Evolutionary conservation across 2,888 invertebrate species (phyloP), one percentile per base, ranked within the genome.

Genomic region (Leucophenga montana): DNA sequence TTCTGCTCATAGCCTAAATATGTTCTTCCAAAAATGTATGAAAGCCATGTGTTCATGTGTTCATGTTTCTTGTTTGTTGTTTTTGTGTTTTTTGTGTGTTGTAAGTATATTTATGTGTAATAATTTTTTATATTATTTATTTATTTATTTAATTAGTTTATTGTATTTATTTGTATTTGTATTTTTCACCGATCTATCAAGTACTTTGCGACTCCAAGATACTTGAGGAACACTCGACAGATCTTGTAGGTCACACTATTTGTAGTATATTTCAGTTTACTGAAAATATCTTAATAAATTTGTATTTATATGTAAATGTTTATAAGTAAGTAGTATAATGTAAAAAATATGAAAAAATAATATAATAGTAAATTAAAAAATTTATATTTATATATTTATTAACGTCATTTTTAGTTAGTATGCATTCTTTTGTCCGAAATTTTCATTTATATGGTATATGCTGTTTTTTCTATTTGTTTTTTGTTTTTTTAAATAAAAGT

Each of bases 1-100:
- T 27, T 48, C 68, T 62, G 20, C 56, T 16, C 27, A 64, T 46
- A 70, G 69, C 64, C 67, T 18, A 62, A 64, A 48, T 48, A 59
- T 74, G 70, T 66, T 68, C 73, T 78, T 79, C 83, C 84, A 84
- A 85, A 83, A 85, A 83, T 85, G 83, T 80, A 85, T 83, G 83
- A 83, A 84, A 84, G 83, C 83, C 50, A 13, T 50, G n/a, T 50
- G 16, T 18, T 73, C 67, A 16, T 64, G 50, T 18, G 20, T 1
- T 31, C 14, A 48, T 53, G 54, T 57, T 53, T 44, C 11, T 68
- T 16, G 11, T 27, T 27, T 69, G 56, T 68, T 73, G 68, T 57
- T 61, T 71, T 68, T 73, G 64, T 72, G 68, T 76, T 61, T 74
- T 66, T 8, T 46, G 16, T 65, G 66, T 16, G n/a, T n/a, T n/a